Conservation (phyloP, 2,888 invertebrate species). For the Macrophya alboannulata region DNA sequence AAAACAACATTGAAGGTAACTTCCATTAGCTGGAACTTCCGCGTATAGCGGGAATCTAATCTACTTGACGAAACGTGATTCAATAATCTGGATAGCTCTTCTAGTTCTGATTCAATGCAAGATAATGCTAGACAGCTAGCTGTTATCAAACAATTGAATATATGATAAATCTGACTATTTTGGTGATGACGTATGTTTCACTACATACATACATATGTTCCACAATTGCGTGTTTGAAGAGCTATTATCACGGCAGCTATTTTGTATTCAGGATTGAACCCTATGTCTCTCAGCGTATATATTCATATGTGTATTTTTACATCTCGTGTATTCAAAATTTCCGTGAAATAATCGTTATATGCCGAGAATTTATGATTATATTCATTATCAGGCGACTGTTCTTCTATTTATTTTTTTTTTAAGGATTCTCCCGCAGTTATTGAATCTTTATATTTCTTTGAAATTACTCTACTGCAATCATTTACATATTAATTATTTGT, state of each 20-base stretch:
- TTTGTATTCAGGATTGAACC: slow-evolving; percentile 30
- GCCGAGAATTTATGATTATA: background rate
- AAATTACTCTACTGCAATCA: background rate
- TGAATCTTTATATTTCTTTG: background rate
- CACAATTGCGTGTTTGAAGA: background rate
- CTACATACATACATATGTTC: background rate
- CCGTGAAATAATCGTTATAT: background rate
- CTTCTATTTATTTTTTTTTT: background rate
- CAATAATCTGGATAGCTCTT: background rate
- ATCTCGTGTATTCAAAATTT: background rate
- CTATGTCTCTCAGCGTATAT: background rate
- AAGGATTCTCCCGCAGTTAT: background rate
- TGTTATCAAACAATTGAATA: background rate
- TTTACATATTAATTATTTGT: background rate
- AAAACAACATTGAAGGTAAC: slow-evolving; percentile 6
- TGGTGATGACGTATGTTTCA: background rate
- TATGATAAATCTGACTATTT: background rate
- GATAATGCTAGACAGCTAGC: background rate
- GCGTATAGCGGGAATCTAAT: slow-evolving; percentile 22
- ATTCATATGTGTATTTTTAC: background rate
- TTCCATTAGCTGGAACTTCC: slow-evolving; percentile 5
- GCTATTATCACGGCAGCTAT: slow-evolving; percentile 10
- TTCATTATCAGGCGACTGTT: background rate
- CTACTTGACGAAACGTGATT: background rate
- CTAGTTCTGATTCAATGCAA: background rate